Percentiles rank a stretch among this genome's conserved stretches.
phyloP scores from a whole-genome alignment of 2,888 invertebrate species.

The Morinoia aosen region DNA sequence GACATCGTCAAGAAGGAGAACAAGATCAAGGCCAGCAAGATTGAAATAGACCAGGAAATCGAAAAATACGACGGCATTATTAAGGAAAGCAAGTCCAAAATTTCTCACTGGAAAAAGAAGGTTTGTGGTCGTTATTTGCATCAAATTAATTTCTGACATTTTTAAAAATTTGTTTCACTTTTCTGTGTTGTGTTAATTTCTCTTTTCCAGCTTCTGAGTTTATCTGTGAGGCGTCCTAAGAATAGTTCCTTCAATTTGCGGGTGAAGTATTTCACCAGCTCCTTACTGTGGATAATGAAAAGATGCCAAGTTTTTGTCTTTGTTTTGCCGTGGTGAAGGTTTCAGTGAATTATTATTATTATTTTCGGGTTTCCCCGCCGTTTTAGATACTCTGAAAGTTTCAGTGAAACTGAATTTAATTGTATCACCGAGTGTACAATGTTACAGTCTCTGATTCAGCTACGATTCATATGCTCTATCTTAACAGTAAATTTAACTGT shows the following conservation, averaged over 20 bases:
- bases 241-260: neutral
- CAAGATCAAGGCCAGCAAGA: slow-evolving; percentile 79
- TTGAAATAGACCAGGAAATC: slow-evolving; percentile 83
- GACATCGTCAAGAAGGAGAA: slow-evolving; percentile 77
- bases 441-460: neutral
- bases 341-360: neutral
- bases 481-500: neutral
- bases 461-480: too few species aligned
- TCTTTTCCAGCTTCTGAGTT: neutral
- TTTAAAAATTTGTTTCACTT: too few species aligned
- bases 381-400: neutral
- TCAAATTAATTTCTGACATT: neutral
- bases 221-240: too few species aligned
- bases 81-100: slow-evolving; percentile 71
- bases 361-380: neutral
- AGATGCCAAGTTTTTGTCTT: too few species aligned
- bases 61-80: slow-evolving; percentile 72
- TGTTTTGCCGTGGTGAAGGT: too few species aligned
- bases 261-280: neutral
- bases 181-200: neutral
- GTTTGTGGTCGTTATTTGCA: slow-evolving; percentile 68
- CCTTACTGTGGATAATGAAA: neutral
- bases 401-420: neutral
- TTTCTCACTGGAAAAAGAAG: slow-evolving; percentile 72
- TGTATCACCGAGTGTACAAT: neutral